A percentile compares a stretch with the other conserved stretches of the same genome.
Conservation (phyloP, 2,113 vertebrate species). For the pig (Sus scrofa) region T2T-Sscrofa CM000828.6:35508501-35509000, state of each 20-base stretch:
- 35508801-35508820: not conserved
- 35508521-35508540: not conserved
- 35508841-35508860: not conserved
- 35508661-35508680: constrained; percentile 37
- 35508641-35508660: constrained; percentile 1
- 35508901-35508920: not conserved
- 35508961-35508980: not conserved
- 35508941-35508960: not conserved
- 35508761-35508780: not conserved
- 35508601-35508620: constrained; percentile 17
- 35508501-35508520: not conserved
- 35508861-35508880: not conserved
- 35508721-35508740: constrained; percentile 56
- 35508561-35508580: not conserved
- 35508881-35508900: constrained; percentile 31
- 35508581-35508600: not conserved
- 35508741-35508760: not conserved
- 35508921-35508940: not conserved
- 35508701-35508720: not conserved
- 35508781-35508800: not conserved
- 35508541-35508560: not conserved
- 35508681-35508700: constrained; percentile 36
- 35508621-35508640: not conserved
- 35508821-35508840: not conserved
- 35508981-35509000: not conserved